Evolutionary conservation across 37 sponge, comb jelly and placozoan species (phyloP), one percentile per base, ranked within the genome.

Genomic region (Chondrilla cf. caribensis): DNA sequence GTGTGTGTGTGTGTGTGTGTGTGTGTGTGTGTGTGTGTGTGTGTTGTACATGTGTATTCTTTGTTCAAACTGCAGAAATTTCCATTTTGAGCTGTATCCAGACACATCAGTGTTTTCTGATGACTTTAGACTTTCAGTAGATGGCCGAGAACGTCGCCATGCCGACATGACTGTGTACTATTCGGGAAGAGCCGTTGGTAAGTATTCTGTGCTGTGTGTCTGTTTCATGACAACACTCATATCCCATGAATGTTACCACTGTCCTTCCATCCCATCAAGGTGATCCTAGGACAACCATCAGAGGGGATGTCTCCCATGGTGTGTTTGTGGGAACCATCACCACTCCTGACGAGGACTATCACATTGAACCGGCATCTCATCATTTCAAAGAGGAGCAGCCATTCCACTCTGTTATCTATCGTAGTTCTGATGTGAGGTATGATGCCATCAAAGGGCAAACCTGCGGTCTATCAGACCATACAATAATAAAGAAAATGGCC

Each of bases 331-430:
- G 89, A 40, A 67, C 75, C 0, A 85, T 92, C 18, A 37, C 19
- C 28, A 83, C 86, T 29, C 32, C 73, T 35, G 68, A 92, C n/a
- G 92, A 92, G 24, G 60, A 54, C 22, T 92, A 86, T 60, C 76
- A 83, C 68, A 80, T 92, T 29, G 92, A 92, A 54, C 92, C 92
- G 11, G 78, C 85, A 2, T 38, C 54, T 1, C 36, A 43, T 7
- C 24, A 73, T 37, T 73, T 73, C 44, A 22, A 37, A 2, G 76
- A 38, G 1, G 36, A 58, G 39, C 58, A 54, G 14, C 58, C 79
- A 32, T 41, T 35, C 28, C 90, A 90, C 76, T 80, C 86, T 19
- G 59, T 90, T 40, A 82, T 90, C 54, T 90, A 90, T 54, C 90
- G 90, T 21, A 79, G 79, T 24, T 71, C 83, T 0, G 90, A 90